Base-by-base conservation (phyloP, 2,113 vertebrate genomes). In the Sapajus apella region DNA sequence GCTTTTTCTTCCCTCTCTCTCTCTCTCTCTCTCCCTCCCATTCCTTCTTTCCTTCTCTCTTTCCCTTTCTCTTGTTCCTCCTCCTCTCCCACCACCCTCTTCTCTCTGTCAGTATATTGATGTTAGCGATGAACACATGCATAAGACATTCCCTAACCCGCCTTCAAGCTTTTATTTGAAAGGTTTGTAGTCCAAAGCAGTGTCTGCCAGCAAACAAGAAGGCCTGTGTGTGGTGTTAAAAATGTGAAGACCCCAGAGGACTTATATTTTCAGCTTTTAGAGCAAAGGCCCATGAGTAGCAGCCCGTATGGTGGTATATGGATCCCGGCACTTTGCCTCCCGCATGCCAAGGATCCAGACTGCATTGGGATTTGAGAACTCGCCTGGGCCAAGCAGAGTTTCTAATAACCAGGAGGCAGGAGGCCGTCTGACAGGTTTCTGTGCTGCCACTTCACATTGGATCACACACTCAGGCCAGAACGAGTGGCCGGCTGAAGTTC, bases 291-390 rank as follows among this genome's bases (percentile, higher is more conserved):
- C 10, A 1, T 5, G 30, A 45, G 21, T 2, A 58, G 61, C 80
- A 35, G 70, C 35, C 37, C 0, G 1, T 1, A 1, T 10, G 27
- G 25, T 10, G 27, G 21, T 23, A 5, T 40, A 1, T 14, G 32
- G 52, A 5, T n/a, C 72, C 80, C 1, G 0, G 23, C 1, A 0
- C 58, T 40, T 37, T 5, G 16, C 68, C 55, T 86, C 61, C 43
- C 0, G 0, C 5, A 37, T 80, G 14, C 56, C 6, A 80, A 64
- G 9, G 73, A 47, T 75, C 37, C 61, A 80, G 47, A 37, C 27
- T 3, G 0, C 9, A 0, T 3, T 30, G 79, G 30, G 68, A 56
- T 55, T 85, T 43, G 43, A 9, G 23, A 66, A 14, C 32, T 66
- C 0, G 1, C 30, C 23, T 56, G 83, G 50, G 40, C 83, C 86